Conservation (phyloP, 2,113 vertebrate genomes). For the Campylomormyrus numenius region DNA sequence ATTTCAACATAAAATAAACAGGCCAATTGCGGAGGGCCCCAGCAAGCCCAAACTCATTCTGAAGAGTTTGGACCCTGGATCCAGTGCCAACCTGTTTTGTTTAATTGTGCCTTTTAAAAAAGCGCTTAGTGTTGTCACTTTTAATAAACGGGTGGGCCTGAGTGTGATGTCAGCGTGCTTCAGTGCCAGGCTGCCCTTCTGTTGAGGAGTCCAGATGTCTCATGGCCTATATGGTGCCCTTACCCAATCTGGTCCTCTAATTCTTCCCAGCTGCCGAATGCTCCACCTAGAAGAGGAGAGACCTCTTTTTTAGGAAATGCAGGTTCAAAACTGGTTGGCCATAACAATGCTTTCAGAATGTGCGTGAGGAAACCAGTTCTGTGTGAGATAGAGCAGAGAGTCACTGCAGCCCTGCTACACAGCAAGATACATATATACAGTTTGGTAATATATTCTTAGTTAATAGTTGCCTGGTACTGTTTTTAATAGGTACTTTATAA, state of each 20-base stretch:
- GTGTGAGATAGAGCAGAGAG: too few species aligned
- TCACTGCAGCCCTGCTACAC: neutral
- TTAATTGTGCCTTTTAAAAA: constrained; percentile 12
- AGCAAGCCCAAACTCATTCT: neutral
- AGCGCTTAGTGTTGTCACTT: constrained; percentile 13
- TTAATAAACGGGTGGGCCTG: constrained; percentile 18
- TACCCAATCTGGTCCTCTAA: neutral
- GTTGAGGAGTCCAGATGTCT: neutral
- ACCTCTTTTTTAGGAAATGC: neutral
- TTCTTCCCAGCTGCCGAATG: neutral
- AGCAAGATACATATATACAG: neutral
- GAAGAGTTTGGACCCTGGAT: neutral
- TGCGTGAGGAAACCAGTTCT: neutral
- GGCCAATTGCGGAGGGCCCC: neutral
- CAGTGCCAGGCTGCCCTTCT: constrained; percentile 1
- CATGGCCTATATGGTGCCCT: neutral
- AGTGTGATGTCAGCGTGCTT: constrained; percentile 9
- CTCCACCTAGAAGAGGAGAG: neutral
- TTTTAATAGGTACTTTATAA: neutral
- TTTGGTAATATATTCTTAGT: neutral
- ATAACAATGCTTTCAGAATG: neutral
- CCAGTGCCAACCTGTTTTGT: neutral
- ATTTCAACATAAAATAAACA: constrained; percentile 21
- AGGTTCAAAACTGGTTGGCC: neutral
- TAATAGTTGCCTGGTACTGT: neutral